These are phyloP conservation scores for Takifugu rubripes DNA, from an alignment of 2,797 vertebrate species.

Conservation along the genomic window DNA sequence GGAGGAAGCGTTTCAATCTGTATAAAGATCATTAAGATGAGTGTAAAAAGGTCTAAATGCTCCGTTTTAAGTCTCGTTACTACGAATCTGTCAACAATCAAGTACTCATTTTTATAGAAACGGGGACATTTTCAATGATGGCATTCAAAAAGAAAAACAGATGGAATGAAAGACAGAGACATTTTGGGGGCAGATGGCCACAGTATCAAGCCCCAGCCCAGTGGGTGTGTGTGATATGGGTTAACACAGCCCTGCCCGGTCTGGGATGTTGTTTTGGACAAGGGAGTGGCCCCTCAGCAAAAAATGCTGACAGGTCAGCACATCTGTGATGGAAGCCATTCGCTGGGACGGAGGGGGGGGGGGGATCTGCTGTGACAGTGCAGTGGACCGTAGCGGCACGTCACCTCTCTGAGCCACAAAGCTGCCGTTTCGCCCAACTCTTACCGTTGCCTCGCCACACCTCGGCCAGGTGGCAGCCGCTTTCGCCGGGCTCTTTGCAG, in stretches of 20 bases:
- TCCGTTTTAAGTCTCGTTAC: too few species aligned
- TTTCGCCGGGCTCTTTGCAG: conserved; percentile 97
- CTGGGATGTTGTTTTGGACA: conserved; percentile 54
- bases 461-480: conserved; percentile 94
- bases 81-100: not conserved
- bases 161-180: conserved; percentile 22
- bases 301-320: conserved; percentile 60
- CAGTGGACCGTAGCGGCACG: conserved; percentile 17
- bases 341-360: conserved; percentile 17
- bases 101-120: not conserved
- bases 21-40: not conserved
- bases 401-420: conserved; percentile 18
- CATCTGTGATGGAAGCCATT: conserved; percentile 38
- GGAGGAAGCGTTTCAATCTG: too few species aligned
- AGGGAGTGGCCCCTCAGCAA: conserved; percentile 52
- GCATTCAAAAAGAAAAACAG: conserved; percentile 14
- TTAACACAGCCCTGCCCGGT: conserved; percentile 53
- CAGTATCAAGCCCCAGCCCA: conserved; percentile 45
- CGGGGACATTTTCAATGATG: not conserved
- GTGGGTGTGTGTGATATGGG: conserved; percentile 53
- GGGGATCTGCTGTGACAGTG: conserved; percentile 54
- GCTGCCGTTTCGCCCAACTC: conserved; percentile 22
- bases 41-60: too few species aligned
- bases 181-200: conserved; percentile 34
- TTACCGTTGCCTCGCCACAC: conserved; percentile 96